A percentile compares a stretch with the other conserved stretches of the same genome.
Evolutionary conservation across 2,888 invertebrate genomes (phyloP).

Genomic region (Rhagonycha fulva): DNA sequence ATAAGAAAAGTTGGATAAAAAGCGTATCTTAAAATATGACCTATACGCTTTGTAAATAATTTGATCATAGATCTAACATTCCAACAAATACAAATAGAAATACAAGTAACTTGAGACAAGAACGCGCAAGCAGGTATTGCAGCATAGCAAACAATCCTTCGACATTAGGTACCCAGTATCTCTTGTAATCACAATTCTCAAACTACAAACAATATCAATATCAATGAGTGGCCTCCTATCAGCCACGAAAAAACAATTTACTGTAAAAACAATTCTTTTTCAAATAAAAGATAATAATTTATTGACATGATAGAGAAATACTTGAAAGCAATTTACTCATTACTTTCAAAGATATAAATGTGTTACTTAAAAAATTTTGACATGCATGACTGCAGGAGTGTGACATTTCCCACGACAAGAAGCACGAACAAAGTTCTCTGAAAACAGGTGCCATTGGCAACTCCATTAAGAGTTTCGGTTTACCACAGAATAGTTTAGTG

Average conservation of each 20-base stretch:
- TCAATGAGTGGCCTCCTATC: too few relatives aligned
- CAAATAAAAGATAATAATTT: neutral
- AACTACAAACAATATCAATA: neutral
- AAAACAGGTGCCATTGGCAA: conserved; percentile 13
- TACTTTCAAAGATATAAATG: neutral
- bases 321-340: neutral
- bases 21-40: neutral
- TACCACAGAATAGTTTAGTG: neutral
- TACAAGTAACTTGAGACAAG: conserved; percentile 1
- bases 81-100: conserved; percentile 9
- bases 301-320: neutral
- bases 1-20: neutral
- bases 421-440: conserved; percentile 4
- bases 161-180: neutral
- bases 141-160: neutral
- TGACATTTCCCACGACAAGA: conserved; percentile 22
- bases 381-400: conserved; percentile 12
- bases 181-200: neutral
- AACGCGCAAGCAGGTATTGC: neutral
- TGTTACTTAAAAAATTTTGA: neutral
- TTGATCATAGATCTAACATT: conserved; percentile 13
- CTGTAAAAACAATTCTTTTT: neutral
- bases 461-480: conserved; percentile 11
- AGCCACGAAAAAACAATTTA: neutral
- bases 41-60: conserved; percentile 9